A percentile compares a stretch with the other conserved stretches of the same genome.
These are phyloP conservation scores for Chlorospingus flavigularis DNA, from an alignment of 2,797 vertebrate species.

Conservation along the genomic window DNA sequence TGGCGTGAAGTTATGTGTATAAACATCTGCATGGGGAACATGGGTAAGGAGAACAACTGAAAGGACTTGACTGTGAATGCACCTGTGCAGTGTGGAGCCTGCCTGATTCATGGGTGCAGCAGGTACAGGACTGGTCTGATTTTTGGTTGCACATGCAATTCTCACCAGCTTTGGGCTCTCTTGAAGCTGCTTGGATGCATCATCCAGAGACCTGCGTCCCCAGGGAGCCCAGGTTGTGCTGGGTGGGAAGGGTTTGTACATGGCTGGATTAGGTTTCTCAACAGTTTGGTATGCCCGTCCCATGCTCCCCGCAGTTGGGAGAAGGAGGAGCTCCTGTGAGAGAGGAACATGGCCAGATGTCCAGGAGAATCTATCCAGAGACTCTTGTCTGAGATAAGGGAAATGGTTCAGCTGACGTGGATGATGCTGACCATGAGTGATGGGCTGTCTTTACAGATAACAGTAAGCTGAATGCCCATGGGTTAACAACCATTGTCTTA, in stretches of 20 bases:
- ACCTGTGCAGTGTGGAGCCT: not conserved
- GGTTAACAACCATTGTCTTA: not conserved
- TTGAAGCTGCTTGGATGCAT: not conserved
- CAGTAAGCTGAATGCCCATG: not conserved
- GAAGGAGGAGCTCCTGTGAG: not conserved
- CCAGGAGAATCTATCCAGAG: not conserved
- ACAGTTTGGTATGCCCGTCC: not conserved
- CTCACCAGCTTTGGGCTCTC: not conserved
- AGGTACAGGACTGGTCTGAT: not conserved
- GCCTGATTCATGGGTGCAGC: not conserved
- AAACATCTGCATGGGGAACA: not conserved
- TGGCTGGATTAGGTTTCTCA: not conserved
- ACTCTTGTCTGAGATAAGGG: not conserved
- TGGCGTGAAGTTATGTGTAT: not conserved
- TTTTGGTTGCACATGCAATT: not conserved
- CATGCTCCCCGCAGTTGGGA: not conserved
- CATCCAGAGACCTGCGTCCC: not conserved
- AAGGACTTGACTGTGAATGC: not conserved
- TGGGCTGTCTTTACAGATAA: constrained; percentile 46
- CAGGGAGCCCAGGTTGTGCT: not conserved
- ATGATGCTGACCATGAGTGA: constrained; percentile 46
- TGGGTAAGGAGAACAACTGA: not conserved
- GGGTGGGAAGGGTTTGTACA: not conserved
- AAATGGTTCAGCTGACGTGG: constrained; percentile 11
- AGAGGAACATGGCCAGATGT: not conserved